Evolutionary conservation across 2,797 vertebrate genomes (phyloP).

Genomic region (Esox lucius): DNA sequence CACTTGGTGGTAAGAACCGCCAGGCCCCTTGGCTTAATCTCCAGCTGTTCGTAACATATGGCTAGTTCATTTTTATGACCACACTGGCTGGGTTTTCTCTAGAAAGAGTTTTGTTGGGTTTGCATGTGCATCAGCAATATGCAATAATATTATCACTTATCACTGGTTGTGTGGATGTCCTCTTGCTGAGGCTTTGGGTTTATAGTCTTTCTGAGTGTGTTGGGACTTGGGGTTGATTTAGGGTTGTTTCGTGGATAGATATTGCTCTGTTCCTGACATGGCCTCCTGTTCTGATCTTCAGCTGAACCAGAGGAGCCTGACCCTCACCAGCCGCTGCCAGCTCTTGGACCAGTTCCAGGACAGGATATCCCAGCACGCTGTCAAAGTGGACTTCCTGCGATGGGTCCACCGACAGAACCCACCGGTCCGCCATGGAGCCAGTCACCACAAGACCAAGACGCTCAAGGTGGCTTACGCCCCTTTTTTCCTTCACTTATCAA

Average conservation of each 20-base stretch:
- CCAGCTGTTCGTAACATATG: background rate
- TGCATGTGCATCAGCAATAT: too few species aligned
- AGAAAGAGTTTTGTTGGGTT: too few species aligned
- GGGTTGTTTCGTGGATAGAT: background rate
- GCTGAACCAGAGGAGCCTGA: conserved; percentile 92
- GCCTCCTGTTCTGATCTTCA: conserved; percentile 43
- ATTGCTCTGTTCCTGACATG: background rate
- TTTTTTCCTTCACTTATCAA: too few species aligned
- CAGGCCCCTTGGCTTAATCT: background rate
- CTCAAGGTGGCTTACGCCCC: conserved; percentile 79
- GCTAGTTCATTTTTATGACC: background rate
- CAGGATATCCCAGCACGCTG: conserved; percentile 90
- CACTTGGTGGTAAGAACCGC: conserved; percentile 86
- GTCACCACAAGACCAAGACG: conserved; percentile 83
- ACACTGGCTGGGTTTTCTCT: background rate
- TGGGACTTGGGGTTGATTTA: background rate
- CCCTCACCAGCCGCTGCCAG: conserved; percentile 91
- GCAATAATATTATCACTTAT: background rate
- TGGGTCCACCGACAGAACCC: conserved; percentile 87
- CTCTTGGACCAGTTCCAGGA: conserved; percentile 96
- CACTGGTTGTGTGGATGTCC: background rate
- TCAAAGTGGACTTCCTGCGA: conserved; percentile 92
- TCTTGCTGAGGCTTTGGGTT: background rate
- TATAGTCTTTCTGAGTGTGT: background rate
- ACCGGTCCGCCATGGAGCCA: conserved; percentile 82